Evolutionary conservation across 2,888 invertebrate species (phyloP).

Genomic region (Megamerina dolium): DNA sequence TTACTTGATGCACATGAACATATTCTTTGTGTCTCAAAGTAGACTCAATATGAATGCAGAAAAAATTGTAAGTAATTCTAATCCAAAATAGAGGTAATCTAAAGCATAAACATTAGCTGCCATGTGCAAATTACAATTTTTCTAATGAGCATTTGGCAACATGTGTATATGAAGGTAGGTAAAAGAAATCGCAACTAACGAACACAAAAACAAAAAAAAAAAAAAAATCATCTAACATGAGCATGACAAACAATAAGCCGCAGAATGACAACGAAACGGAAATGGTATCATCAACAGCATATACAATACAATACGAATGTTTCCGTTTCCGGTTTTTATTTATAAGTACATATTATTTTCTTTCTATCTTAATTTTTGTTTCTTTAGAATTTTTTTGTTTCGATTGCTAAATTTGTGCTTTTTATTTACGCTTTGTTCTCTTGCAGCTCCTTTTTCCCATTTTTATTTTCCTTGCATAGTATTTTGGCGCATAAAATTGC

Average conservation of each 20-base stretch:
- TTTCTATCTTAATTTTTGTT: background rate
- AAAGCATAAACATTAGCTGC: too few species aligned
- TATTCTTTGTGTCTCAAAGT: too few species aligned
- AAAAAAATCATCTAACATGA: conserved; percentile 1
- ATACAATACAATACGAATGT: conserved; percentile 6
- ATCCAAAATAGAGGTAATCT: too few species aligned
- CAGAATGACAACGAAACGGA: conserved; percentile 5
- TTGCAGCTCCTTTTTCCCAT: background rate
- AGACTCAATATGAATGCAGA: too few species aligned
- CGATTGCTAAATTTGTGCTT: background rate
- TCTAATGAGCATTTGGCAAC: background rate
- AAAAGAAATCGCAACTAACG: too few species aligned
- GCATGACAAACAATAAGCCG: background rate
- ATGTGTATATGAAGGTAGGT: too few species aligned
- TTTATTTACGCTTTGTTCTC: background rate
- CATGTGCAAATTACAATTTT: too few species aligned
- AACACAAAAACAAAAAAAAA: background rate
- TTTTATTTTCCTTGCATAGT: conserved; percentile 29
- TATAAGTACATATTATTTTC: conserved; percentile 10
- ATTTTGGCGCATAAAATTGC: conserved; percentile 42
- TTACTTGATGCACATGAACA: too few species aligned
- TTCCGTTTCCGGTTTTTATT: conserved; percentile 5
- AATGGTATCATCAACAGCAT: conserved; percentile 11
- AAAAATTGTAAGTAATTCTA: too few species aligned
- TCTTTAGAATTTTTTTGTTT: background rate